Conservation (phyloP, 1,140 invertebrate genomes). For the Bathynomus jamesi region DNA sequence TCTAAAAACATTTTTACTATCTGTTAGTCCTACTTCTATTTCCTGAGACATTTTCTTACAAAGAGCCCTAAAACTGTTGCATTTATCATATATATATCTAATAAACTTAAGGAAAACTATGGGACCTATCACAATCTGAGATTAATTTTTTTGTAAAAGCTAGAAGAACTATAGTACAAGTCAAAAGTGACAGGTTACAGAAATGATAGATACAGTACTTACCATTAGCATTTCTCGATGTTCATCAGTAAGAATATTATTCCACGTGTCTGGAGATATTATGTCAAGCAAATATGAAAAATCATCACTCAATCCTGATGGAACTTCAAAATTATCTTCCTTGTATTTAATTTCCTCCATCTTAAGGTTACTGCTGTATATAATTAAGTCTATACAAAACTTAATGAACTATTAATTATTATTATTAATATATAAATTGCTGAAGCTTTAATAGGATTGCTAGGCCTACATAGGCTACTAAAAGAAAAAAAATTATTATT, state of each 20-base stretch:
- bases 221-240: slow-evolving; percentile 37
- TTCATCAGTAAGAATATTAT: slow-evolving; percentile 16
- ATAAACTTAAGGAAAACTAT: neutral
- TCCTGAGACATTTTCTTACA: too few species aligned
- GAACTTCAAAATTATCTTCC: neutral
- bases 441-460: too few species aligned
- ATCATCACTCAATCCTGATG: neutral
- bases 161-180: neutral
- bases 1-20: too few species aligned
- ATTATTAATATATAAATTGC: too few species aligned
- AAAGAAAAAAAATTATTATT: too few species aligned
- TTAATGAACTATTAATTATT: too few species aligned
- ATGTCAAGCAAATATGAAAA: slow-evolving; percentile 12
- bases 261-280: slow-evolving; percentile 17
- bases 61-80: too few species aligned
- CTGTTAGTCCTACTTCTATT: too few species aligned
- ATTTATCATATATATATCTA: neutral
- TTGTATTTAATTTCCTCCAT: neutral
- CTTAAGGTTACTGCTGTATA: too few species aligned
- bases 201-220: slow-evolving; percentile 30
- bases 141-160: neutral
- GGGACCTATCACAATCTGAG: neutral
- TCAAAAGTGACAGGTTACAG: neutral
- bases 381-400: too few species aligned
- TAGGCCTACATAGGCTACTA: too few species aligned